Percentiles rank a stretch among this genome's conserved stretches.
These are phyloP conservation scores for Heliconius ethilla DNA, from an alignment of 2,888 invertebrate species.

Conservation along the genomic window DNA sequence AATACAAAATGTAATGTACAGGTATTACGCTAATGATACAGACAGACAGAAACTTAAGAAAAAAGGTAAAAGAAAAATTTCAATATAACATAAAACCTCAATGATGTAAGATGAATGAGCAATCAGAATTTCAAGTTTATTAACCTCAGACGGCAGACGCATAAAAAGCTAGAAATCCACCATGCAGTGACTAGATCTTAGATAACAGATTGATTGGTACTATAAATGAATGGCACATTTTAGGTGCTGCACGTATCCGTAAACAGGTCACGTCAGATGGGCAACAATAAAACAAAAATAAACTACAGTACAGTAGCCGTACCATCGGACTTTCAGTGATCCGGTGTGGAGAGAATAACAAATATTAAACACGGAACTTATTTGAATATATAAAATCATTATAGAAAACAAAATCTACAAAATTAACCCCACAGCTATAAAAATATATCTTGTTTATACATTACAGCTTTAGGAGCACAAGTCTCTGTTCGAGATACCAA, in stretches of 20 bases:
- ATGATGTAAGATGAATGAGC: constrained; percentile 81
- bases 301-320: constrained; percentile 56
- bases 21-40: constrained; percentile 55
- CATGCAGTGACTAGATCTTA: constrained; percentile 73
- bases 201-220: constrained; percentile 79
- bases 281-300: constrained; percentile 64
- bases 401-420: neutral
- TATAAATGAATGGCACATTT: constrained; percentile 72
- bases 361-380: constrained; percentile 57
- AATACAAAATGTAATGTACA: constrained; percentile 54
- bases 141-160: constrained; percentile 76
- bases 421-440: neutral
- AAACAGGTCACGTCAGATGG: constrained; percentile 68
- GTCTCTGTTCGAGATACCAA: neutral
- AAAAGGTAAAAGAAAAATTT: constrained; percentile 63
- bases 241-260: constrained; percentile 67
- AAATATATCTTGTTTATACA: neutral
- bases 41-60: constrained; percentile 52
- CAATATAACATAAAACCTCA: constrained; percentile 64
- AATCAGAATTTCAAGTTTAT: constrained; percentile 74
- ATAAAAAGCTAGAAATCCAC: constrained; percentile 79
- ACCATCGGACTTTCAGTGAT: constrained; percentile 55
- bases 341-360: constrained; percentile 56
- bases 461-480: neutral
- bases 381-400: constrained; percentile 44